Base-by-base conservation (phyloP, 2,797 vertebrate genomes). In the Parambassis ranga region DNA sequence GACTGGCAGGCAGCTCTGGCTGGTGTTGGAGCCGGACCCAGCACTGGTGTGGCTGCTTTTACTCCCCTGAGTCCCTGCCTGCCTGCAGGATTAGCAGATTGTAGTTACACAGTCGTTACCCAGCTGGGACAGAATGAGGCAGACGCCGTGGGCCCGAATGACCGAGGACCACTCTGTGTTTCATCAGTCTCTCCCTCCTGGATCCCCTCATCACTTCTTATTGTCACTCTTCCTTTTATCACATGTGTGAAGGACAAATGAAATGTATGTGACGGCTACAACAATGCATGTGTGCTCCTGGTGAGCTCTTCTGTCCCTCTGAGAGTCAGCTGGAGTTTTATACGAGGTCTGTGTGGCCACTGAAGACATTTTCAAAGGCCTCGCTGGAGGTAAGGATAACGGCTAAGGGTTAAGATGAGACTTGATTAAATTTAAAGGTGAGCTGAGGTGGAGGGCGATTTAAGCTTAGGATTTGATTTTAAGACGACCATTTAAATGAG, bases 41-140 rank as follows among this genome's bases (percentile, higher is more conserved):
- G 52, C 16, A 57, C 77, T 80, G 67, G 83, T 83, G 62, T 0
- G 7, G 61, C 68, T 81, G 65, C 71, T 76, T 67, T 55, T 32
- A 59, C 38, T 71, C 69, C 75, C 28, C 37, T 24, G 56, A 28
- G 71, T 14, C 41, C 26, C 48, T 19, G 72, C 49, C 75, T 74
- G 55, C 38, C 53, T 47, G 65, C 6, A 14, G 72, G 58, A 81
- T 82, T 78, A 68, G 36, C 66, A 65, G 63, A 66, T 44, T 71
- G 74, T 56, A 69, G 70, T 73, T 52, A 64, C 48, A 64, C 74
- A 80, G 72, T 51, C 10, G 7, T 76, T 56, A 48, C 32, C 65
- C 73, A 56, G 49, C 38, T 49, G 71, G 57, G 63, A 64, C 46
- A 10, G 64, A 75, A 50, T 30, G 57, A 74, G 65, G 18, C 32